Evolutionary conservation across 2,797 vertebrate genomes (phyloP).

Genomic region (Orestias chungarensis): DNA sequence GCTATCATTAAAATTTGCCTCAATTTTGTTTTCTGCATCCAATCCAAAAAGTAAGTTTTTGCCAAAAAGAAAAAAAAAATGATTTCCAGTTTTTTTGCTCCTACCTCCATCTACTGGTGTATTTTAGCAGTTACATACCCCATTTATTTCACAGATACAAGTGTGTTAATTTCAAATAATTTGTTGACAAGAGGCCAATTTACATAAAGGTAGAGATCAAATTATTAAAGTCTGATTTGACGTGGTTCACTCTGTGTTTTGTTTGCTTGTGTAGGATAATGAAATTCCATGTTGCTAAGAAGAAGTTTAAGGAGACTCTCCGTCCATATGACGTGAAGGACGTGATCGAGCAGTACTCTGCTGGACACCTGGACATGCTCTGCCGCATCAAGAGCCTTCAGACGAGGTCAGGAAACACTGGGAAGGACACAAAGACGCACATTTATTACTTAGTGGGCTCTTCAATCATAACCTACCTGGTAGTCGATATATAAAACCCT

Average conservation of each 20-base stretch:
- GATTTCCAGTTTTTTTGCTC: slow-evolving; percentile 9
- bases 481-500: background rate
- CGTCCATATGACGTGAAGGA: slow-evolving; percentile 98
- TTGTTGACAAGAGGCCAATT: no score
- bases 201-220: background rate
- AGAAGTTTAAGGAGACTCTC: slow-evolving; percentile 97
- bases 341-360: slow-evolving; percentile 98
- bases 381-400: slow-evolving; percentile 99
- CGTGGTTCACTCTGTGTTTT: background rate
- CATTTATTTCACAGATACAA: slow-evolving; percentile 7
- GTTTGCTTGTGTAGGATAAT: slow-evolving; percentile 85
- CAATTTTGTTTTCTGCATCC: slow-evolving; percentile 13
- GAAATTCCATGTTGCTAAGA: slow-evolving; percentile 98
- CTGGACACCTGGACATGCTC: slow-evolving; percentile 97
- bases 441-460: no score
- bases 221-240: background rate
- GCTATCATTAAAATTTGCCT: background rate
- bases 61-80: background rate
- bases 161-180: background rate
- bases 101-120: slow-evolving; percentile 66
- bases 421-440: background rate
- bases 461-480: no score
- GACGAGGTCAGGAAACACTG: slow-evolving; percentile 83
- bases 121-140: slow-evolving; percentile 14
- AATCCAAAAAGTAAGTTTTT: background rate